Conservation (phyloP, 2,888 invertebrate species). For the Ornithoptera alexandrae region DNA sequence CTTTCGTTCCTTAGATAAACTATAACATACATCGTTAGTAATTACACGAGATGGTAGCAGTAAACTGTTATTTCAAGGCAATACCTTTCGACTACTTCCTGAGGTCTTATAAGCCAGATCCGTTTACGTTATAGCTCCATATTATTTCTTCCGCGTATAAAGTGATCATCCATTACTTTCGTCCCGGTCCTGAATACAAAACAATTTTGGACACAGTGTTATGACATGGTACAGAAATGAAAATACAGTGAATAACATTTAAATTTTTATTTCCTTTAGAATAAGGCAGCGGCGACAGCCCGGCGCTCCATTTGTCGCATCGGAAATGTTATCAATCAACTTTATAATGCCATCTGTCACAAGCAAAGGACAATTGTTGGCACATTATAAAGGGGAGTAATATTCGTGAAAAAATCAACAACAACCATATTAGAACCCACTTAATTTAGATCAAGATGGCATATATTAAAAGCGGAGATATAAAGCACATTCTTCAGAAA, state of each 20-base stretch:
- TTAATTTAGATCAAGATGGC: not conserved
- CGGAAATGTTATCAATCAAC: conserved; percentile 9
- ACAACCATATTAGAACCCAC: not conserved
- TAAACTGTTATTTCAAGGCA: no score
- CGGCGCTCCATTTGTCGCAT: conserved; percentile 14
- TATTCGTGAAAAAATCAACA: not conserved
- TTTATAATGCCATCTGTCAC: conserved; percentile 8
- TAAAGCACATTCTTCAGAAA: no score
- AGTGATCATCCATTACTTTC: not conserved
- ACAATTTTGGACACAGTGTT: not conserved
- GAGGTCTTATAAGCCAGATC: no score
- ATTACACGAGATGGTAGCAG: no score
- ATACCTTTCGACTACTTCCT: no score
- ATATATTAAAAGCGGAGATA: not conserved
- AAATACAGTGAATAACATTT: not conserved
- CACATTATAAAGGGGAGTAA: conserved; percentile 12
- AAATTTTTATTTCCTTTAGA: conserved; percentile 10
- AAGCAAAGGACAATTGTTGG: conserved; percentile 9
- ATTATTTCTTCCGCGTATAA: not conserved
- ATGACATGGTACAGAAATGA: not conserved
- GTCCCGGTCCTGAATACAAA: not conserved
- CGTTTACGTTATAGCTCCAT: not conserved
- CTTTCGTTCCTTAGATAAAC: no score
- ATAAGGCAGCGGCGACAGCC: conserved; percentile 2
- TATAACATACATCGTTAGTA: no score